phyloP scores from a whole-genome alignment of 2,797 vertebrate genomes.

The Acipenser oxyrinchus region DNA sequence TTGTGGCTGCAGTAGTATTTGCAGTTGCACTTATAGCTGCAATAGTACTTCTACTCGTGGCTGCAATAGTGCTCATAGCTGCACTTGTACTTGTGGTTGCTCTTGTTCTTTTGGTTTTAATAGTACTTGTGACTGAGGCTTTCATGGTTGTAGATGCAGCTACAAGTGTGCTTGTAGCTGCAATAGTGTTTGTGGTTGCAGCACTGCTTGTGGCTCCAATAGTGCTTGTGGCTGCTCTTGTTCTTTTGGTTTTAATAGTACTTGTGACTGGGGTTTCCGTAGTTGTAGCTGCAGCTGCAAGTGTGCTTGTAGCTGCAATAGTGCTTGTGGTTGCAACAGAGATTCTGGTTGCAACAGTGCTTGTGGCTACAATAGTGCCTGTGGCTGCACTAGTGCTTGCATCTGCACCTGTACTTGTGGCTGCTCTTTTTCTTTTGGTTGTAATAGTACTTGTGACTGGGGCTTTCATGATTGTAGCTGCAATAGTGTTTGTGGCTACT shows the following conservation, averaged over 20 bases:
- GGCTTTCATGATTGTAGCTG: background rate
- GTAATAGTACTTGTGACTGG: constrained; percentile 5
- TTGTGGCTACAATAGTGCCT: background rate
- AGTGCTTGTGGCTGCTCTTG: background rate
- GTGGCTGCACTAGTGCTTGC: background rate
- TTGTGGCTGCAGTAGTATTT: background rate
- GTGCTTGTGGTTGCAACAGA: background rate
- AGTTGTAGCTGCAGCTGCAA: background rate
- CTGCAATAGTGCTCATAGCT: background rate
- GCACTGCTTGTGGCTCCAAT: background rate
- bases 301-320: background rate
- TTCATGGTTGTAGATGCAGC: background rate
- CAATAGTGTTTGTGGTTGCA: background rate
- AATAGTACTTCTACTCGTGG: background rate
- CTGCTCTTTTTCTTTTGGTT: constrained; percentile 6
- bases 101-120: background rate
- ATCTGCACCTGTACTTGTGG: constrained; percentile 7
- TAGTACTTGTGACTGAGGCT: background rate
- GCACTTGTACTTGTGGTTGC: background rate
- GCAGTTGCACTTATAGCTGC: background rate
- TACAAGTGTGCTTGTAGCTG: background rate
- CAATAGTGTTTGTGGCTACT: background rate
- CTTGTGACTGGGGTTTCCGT: background rate
- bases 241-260: too few relatives aligned
- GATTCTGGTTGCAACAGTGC: background rate